Evolutionary conservation across 2,888 invertebrate species (phyloP), one percentile per base, ranked within the genome.

Genomic region (Rhagium mordax): DNA sequence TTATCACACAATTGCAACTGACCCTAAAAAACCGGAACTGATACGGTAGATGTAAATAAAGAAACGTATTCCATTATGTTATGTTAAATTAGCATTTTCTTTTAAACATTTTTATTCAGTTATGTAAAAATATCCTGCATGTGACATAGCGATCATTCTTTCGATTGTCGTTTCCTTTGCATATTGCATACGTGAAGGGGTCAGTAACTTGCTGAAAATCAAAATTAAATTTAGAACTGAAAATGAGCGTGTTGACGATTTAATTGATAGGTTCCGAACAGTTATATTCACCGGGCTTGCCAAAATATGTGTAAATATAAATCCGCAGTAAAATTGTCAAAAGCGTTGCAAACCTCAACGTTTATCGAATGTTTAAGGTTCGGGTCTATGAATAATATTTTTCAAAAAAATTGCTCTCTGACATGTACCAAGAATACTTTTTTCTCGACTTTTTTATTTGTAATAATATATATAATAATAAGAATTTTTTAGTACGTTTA

Each of bases 81-180:
- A 59, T 29, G 18, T 16, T 18, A 18, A 59, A 8, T 59, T 33
- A 29, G n/a, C n/a, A n/a, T n/a, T n/a, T 16, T 59, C 18, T 33
- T 59, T 59, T 59, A 59, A 59, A 59, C 33, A 33, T 33, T 59
- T n/a, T 59, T 16, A 16, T n/a, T 33, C 29, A 59, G 24, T 59
- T 59, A 33, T 59, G 59, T 18, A 59, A 33, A 59, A 33, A 29
- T 59, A 59, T 59, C 2, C 59, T 10, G 59, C 59, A 33, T 20
- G 29, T 27, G 59, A 18, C 20, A 15, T 10, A 15, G n/a, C 4
- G 10, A 29, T 33, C 33, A 33, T n/a, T 41, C n/a, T 13, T 41
- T 41, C 0, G 13, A n/a, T n/a, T 41, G 3, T 41, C n/a, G 5
- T n/a, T 13, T n/a, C 41, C n/a, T n/a, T 41, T 57, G 27, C 7